These are phyloP conservation scores for Oncorhynchus nerka DNA, from an alignment of 2,113 vertebrate genomes.

Conservation along the genomic window DNA sequence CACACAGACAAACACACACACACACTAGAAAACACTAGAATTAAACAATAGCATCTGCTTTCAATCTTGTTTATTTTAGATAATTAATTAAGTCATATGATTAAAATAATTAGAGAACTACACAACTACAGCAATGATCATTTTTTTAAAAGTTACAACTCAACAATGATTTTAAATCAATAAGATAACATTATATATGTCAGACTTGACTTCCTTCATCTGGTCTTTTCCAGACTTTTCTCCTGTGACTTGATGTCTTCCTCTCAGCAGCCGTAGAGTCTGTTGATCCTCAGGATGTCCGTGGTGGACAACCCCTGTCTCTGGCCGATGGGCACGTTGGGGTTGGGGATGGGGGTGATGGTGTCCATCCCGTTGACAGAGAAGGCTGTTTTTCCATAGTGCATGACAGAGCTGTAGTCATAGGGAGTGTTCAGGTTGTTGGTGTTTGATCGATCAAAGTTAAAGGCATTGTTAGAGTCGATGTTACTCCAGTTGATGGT, in stretches of 20 bases:
- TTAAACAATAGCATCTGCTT: no score
- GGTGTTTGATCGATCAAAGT: conserved; percentile 44
- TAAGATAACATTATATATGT: no score
- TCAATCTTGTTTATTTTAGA: no score
- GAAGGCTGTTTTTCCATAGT: conserved; percentile 42
- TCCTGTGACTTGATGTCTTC: background rate
- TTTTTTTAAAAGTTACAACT: no score
- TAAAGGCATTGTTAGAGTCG: conserved; percentile 8
- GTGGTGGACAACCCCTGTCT: conserved; percentile 15
- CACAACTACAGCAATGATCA: no score
- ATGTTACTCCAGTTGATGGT: conserved; percentile 59
- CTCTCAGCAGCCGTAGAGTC: conserved; percentile 27
- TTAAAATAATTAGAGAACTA: no score
- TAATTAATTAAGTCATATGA: no score
- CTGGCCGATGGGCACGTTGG: conserved; percentile 21
- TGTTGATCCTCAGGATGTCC: conserved; percentile 38
- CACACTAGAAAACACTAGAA: no score
- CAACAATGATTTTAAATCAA: background rate
- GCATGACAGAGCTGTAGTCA: conserved; percentile 64
- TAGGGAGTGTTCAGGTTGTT: conserved; percentile 49
- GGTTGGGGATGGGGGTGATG: conserved; percentile 29
- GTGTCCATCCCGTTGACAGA: conserved; percentile 3
- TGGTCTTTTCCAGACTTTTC: no score
- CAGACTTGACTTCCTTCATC: no score
- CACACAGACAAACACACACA: no score